A percentile compares a stretch with the other conserved stretches of the same genome.
Conservation (phyloP, 2,113 vertebrate species). For the Menidia beryllina region DNA sequence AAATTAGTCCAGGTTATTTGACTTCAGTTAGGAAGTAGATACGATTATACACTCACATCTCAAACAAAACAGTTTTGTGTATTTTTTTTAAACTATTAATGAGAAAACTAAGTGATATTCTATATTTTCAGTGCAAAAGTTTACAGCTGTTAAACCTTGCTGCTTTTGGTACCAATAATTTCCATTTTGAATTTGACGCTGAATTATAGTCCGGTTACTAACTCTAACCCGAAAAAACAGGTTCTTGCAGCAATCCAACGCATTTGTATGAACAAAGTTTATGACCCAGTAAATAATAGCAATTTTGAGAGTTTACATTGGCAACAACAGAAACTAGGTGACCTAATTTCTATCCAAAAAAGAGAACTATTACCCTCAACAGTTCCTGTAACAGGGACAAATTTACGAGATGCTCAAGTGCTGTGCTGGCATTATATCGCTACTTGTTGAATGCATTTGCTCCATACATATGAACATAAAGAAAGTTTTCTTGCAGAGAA, state of each 20-base stretch:
- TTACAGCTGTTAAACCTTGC: background rate
- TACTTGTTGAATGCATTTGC: constrained; percentile 4
- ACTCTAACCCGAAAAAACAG: too few species aligned
- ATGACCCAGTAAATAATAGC: constrained; percentile 1
- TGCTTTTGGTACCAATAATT: too few species aligned
- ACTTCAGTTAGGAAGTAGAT: background rate
- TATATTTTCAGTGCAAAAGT: background rate
- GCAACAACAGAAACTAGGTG: constrained; percentile 75
- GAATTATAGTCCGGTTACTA: too few species aligned
- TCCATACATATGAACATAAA: background rate
- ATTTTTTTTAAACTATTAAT: too few species aligned
- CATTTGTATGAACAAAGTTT: constrained; percentile 8
- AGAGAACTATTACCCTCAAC: constrained; percentile 64
- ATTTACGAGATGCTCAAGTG: constrained; percentile 34
- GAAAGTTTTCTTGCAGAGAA: background rate
- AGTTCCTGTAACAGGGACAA: constrained; percentile 54
- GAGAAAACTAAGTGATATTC: background rate
- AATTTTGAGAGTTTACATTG: constrained; percentile 32
- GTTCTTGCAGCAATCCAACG: background rate
- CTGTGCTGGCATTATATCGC: constrained; percentile 19
- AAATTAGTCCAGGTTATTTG: constrained; percentile 1
- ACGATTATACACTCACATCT: background rate
- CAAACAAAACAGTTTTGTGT: background rate
- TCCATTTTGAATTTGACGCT: too few species aligned
- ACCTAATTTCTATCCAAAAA: constrained; percentile 75